Base-by-base conservation (phyloP, 1,140 invertebrate genomes). In the Calycopis cecrops region DNA sequence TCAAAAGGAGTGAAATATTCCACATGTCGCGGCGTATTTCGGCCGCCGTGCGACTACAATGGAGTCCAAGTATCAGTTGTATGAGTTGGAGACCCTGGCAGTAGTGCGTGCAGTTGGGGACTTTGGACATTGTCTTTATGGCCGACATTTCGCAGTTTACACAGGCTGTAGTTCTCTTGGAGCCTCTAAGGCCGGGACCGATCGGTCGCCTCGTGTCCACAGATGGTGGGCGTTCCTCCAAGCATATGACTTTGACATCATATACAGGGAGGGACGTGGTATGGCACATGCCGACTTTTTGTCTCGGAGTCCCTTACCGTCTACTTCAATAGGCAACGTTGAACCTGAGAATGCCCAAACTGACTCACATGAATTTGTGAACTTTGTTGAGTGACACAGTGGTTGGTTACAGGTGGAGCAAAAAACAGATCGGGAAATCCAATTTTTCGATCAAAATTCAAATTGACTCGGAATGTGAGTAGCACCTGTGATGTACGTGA, bases 241-340 rank as follows among this genome's bases (percentile, higher is more conserved):
- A n/a, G n/a, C n/a, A n/a, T n/a, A n/a, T n/a, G n/a, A n/a, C n/a
- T n/a, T n/a, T n/a, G n/a, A n/a, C n/a, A n/a, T n/a, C 4, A n/a
- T 58, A 10, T 52, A 58, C n/a, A 52, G 38, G 14, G 56, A 58
- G 38, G 56, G 56, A 12, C 49, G 50, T 28, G 17, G 16, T 12
- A 52, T 52, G 50, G 49, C 10, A 28, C 50, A 58, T 33, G 56
- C 56, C 14, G 56, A 53, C 16, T 58, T 48, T 58, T 33, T 58
- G 10, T 58, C 50, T 4, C 14, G 34, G 10, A 48, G 34, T 34
- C 40, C 51, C 3, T 21, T 55, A 48, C 38, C 3, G 12, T 42
- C 28, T 49, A 21, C 48, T 3, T 34, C 48, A 12, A 12, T 42
- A 42, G n/a, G 12, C n/a, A 12, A 42, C 40, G n/a, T 3, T 3